Percentiles rank a stretch among this genome's conserved stretches.
Evolutionary conservation across 2,888 invertebrate genomes (phyloP).

Genomic region (Leptarthrus brevirostris): DNA sequence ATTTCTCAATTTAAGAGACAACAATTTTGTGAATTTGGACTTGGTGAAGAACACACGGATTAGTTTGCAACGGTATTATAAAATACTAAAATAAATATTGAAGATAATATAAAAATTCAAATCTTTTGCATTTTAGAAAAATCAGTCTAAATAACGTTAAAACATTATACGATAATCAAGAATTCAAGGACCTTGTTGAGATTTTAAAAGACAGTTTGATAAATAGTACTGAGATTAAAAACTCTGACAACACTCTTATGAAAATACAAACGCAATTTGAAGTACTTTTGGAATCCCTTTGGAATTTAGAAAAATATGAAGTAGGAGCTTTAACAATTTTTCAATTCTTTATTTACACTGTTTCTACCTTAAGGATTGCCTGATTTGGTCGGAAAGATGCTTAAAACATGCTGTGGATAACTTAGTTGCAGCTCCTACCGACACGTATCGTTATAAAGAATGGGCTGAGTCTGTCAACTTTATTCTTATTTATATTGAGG

Average conservation of each 20-base stretch:
- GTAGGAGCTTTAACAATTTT: constrained; percentile 45
- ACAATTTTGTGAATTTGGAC: constrained; percentile 67
- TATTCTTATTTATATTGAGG: constrained; percentile 67
- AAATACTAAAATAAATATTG: constrained; percentile 47
- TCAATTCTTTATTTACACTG: not conserved
- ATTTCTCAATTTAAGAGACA: constrained; percentile 70
- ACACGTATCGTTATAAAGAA: constrained; percentile 62
- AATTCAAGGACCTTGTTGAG: constrained; percentile 74
- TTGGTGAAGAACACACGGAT: constrained; percentile 68
- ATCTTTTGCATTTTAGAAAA: constrained; percentile 65
- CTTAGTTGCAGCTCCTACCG: constrained; percentile 69
- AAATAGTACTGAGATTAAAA: constrained; percentile 60
- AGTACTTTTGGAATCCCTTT: constrained; percentile 75
- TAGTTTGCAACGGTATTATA: constrained; percentile 70
- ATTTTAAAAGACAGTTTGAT: constrained; percentile 71
- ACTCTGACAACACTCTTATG: constrained; percentile 56
- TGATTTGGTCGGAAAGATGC: constrained; percentile 82
- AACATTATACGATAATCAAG: constrained; percentile 73
- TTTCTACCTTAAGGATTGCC: constrained; percentile 69
- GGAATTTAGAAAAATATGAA: constrained; percentile 72
- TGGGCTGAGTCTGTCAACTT: constrained; percentile 68
- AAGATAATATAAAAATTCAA: no score
- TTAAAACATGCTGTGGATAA: constrained; percentile 79
- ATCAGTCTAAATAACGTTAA: constrained; percentile 74
- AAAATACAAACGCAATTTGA: constrained; percentile 59